Base-by-base conservation (phyloP, 53 echinoderm and acorn worm genomes). In the Paracentrotus lividus region DNA sequence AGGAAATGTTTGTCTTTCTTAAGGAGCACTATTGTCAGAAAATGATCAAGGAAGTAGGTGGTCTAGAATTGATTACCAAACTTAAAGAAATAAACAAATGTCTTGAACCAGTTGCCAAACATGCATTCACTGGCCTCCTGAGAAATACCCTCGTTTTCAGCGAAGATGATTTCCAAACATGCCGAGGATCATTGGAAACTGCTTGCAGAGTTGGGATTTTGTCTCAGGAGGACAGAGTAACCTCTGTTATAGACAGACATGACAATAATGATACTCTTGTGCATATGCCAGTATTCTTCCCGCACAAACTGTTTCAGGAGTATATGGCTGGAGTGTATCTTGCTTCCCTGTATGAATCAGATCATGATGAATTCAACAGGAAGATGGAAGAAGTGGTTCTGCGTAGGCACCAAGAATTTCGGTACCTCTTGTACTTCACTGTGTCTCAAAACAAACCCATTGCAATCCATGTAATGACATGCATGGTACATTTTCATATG, bases 301-400 rank as follows among this genome's bases (percentile, higher is more conserved):
- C 56, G 88, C n/a, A n/a, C n/a, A n/a, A n/a, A n/a, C n/a, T n/a
- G n/a, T n/a, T n/a, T n/a, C n/a, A n/a, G n/a, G n/a, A 54, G 57
- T 87, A 55, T 23, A 54, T 87, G 88, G 88, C 88, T 23, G 88
- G 88, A 31, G 27, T 87, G 2, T 58, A 87, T 29, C 88, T 87
- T 16, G 88, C 88, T 33, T 87, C 88, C 34, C 88, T 87, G 34
- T n/a, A n/a, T n/a, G n/a, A n/a, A n/a, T n/a, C n/a, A n/a, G n/a
- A n/a, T n/a, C n/a, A n/a, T n/a, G n/a, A 9, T 18, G 58, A 87
- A 38, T 87, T 51, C 34, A 33, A 4, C 56, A 54, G 58, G 55
- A 3, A 31, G 8, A 21, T 86, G 21, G 86, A 86, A 9, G 52
- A 51, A 4, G 86, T 86, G 5, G 32, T 49, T 49, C 4, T 8